These are phyloP conservation scores for Coreius guichenoti DNA, from an alignment of 2,797 vertebrate species.

Conservation along the genomic window DNA sequence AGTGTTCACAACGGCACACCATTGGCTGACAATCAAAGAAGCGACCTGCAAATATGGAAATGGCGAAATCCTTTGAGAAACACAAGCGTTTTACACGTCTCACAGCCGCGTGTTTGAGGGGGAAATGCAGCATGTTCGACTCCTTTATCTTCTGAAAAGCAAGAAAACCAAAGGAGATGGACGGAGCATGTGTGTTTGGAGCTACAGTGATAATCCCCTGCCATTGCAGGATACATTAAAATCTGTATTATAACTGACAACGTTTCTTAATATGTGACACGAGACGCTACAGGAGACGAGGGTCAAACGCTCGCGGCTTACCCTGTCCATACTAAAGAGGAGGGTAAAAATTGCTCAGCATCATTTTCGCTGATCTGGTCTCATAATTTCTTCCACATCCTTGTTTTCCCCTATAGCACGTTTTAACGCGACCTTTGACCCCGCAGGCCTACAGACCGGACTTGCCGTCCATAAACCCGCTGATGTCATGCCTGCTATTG, in stretches of 20 bases:
- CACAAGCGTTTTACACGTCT: conserved; percentile 1
- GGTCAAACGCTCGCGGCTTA: conserved; percentile 61
- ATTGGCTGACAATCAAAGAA: conserved; percentile 73
- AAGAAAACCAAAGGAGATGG: conserved; percentile 69
- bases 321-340: conserved; percentile 54
- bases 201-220: conserved; percentile 68
- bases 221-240: conserved; percentile 64
- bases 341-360: conserved; percentile 66
- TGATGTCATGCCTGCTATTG: conserved; percentile 2
- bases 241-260: conserved; percentile 68
- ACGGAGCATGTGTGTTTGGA: conserved; percentile 67
- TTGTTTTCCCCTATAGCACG: conserved; percentile 43
- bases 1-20: conserved; percentile 57
- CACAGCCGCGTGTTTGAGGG: neutral
- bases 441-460: neutral
- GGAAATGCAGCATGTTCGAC: neutral
- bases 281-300: conserved; percentile 57
- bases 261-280: conserved; percentile 59
- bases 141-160: neutral
- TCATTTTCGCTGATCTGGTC: conserved; percentile 69
- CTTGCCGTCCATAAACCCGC: neutral
- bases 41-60: conserved; percentile 72
- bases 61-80: conserved; percentile 56
- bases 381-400: conserved; percentile 53
- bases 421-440: conserved; percentile 17